Evolutionary conservation across 2,888 invertebrate species (phyloP).

Genomic region (Teinopalpus imperialis): DNA sequence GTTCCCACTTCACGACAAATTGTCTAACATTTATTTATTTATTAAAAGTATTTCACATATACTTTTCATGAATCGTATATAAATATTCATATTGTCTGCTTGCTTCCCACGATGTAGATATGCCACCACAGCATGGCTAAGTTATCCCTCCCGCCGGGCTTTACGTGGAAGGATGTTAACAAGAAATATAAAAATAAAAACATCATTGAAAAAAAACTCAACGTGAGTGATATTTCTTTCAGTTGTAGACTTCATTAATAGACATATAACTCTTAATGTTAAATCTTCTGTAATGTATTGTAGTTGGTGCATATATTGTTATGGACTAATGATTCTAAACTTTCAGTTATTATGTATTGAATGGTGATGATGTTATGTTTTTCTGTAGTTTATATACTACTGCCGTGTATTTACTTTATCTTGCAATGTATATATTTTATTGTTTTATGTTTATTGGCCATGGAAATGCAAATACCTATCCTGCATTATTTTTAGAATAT

Average conservation of each 20-base stretch:
- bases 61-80: conserved; percentile 26
- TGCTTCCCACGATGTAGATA: conserved; percentile 65
- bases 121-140: conserved; percentile 64
- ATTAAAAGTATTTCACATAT: conserved; percentile 2
- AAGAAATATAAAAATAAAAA: conserved; percentile 66
- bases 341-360: background rate
- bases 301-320: conserved; percentile 8
- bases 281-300: conserved; percentile 7
- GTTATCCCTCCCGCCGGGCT: conserved; percentile 68
- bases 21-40: conserved; percentile 7
- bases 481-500: conserved; percentile 1
- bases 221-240: conserved; percentile 56
- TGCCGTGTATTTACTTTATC: background rate
- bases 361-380: too few relatives aligned
- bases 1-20: conserved; percentile 1
- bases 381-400: background rate
- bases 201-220: conserved; percentile 57
- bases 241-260: conserved; percentile 26
- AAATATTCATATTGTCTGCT: conserved; percentile 46
- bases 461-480: background rate
- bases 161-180: conserved; percentile 71
- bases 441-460: background rate
- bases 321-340: conserved; percentile 1
- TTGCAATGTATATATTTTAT: background rate
- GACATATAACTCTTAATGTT: conserved; percentile 13